Evolutionary conservation across 2,888 invertebrate genomes (phyloP).

Genomic region (Cataglyphis rosenhaueri): DNA sequence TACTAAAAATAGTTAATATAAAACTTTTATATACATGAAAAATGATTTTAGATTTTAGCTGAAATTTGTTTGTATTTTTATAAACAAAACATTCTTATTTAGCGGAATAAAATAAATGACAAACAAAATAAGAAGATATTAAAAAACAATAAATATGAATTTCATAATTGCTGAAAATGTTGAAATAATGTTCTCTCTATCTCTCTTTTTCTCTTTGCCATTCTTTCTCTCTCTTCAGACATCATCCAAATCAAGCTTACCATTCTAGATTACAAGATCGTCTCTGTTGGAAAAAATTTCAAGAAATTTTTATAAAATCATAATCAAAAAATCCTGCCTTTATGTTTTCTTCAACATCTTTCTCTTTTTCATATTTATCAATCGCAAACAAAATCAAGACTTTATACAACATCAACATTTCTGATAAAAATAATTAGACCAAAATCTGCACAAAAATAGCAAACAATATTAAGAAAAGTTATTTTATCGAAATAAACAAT

Average conservation of each 20-base stretch:
- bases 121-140: background rate
- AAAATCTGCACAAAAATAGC: background rate
- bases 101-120: background rate
- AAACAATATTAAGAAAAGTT: background rate
- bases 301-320: conserved; percentile 68
- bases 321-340: conserved; percentile 50
- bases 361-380: conserved; percentile 25
- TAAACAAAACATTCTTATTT: background rate
- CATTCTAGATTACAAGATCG: background rate
- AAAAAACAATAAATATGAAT: background rate
- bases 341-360: conserved; percentile 35
- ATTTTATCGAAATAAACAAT: background rate
- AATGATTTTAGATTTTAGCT: background rate
- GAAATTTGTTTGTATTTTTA: background rate
- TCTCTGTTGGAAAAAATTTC: conserved; percentile 30
- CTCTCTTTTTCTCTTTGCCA: background rate
- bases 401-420: conserved; percentile 12
- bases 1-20: conserved; percentile 12
- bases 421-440: conserved; percentile 19
- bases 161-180: background rate
- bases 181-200: background rate
- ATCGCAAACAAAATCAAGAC: conserved; percentile 25
- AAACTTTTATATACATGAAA: background rate
- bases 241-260: conserved; percentile 20
- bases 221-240: background rate